Evolutionary conservation across 2,888 invertebrate genomes (phyloP).

Genomic region (Zhuqinia jingwanae): DNA sequence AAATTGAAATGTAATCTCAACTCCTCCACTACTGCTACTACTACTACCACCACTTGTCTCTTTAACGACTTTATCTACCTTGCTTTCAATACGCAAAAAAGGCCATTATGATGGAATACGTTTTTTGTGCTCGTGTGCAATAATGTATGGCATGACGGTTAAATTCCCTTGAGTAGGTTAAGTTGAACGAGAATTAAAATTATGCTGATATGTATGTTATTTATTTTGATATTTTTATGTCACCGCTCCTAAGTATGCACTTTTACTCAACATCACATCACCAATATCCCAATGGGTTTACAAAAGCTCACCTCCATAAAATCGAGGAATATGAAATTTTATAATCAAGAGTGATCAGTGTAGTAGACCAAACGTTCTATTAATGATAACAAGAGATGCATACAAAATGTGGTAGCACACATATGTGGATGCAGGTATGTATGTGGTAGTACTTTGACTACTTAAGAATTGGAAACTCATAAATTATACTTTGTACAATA

Average conservation of each 20-base stretch:
- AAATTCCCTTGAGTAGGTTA: constrained; percentile 12
- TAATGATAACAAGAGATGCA: not conserved
- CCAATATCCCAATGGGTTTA: not conserved
- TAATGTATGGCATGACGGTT: constrained; percentile 8
- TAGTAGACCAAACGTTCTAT: constrained; percentile 2
- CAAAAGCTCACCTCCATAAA: too few species aligned
- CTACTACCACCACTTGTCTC: not conserved
- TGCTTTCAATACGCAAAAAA: not conserved
- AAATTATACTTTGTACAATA: constrained; percentile 27
- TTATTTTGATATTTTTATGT: constrained; percentile 39
- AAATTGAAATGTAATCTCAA: constrained; percentile 20
- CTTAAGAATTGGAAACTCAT: constrained; percentile 12
- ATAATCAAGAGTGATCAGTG: not conserved
- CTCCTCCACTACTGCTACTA: not conserved
- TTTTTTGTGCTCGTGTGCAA: not conserved
- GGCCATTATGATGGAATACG: not conserved
- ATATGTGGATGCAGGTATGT: not conserved
- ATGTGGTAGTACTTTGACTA: not conserved
- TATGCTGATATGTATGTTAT: constrained; percentile 18
- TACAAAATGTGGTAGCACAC: not conserved
- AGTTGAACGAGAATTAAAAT: not conserved
- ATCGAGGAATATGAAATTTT: too few species aligned
- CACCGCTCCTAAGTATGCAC: constrained; percentile 42
- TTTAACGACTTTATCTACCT: not conserved
- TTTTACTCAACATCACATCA: constrained; percentile 10